A percentile compares a stretch with the other conserved stretches of the same genome.
Evolutionary conservation across 1,140 invertebrate genomes (phyloP).

Genomic region (Lepidostoma basale): DNA sequence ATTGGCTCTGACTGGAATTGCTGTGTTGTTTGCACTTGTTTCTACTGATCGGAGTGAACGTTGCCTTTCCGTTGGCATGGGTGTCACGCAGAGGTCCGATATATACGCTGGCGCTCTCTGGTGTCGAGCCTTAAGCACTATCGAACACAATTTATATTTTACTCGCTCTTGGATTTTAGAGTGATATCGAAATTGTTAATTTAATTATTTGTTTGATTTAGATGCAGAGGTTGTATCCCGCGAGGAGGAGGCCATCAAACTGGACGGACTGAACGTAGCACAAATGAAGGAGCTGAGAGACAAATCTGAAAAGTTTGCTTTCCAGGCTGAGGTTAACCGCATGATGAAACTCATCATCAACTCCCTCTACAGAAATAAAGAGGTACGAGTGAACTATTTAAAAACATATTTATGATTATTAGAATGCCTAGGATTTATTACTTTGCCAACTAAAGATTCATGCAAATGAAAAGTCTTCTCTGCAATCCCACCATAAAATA

Average conservation of each 20-base stretch:
- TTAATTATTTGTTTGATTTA: conserved; percentile 56
- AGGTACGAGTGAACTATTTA: conserved; percentile 65
- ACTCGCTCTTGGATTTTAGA: too few relatives aligned
- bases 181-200: too few relatives aligned
- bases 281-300: conserved; percentile 92
- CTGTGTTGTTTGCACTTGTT: too few relatives aligned
- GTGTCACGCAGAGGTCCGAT: too few relatives aligned
- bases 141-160: too few relatives aligned
- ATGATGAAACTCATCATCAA: conserved; percentile 99
- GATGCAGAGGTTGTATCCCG: conserved; percentile 81
- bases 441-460: too few relatives aligned
- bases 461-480: too few relatives aligned
- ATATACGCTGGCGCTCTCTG: too few relatives aligned
- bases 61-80: too few relatives aligned
- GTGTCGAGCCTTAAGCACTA: too few relatives aligned
- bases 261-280: conserved; percentile 94
- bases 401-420: not conserved
- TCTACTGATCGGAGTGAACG: too few relatives aligned
- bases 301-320: conserved; percentile 90
- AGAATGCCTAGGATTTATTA: not conserved
- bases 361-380: conserved; percentile 97
- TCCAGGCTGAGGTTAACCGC: conserved; percentile 96
- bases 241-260: conserved; percentile 96
- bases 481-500: not conserved
- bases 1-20: too few relatives aligned